Conservation (phyloP, 2,797 vertebrate species). For the Psittacula echo region DNA sequence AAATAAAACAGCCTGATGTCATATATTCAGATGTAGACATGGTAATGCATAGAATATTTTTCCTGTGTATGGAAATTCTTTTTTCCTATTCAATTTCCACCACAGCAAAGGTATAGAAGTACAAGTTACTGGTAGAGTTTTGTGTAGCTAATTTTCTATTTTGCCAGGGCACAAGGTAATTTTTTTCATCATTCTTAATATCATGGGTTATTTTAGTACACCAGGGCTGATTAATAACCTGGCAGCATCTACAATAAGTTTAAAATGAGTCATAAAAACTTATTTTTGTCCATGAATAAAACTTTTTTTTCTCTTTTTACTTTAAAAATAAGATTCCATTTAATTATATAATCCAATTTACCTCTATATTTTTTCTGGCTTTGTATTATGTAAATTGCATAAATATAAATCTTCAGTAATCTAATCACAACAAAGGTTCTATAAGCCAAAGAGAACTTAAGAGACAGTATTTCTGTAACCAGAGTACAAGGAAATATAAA, state of each 20-base stretch:
- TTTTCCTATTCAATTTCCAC: not conserved
- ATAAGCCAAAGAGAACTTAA: not conserved
- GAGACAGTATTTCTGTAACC: not conserved
- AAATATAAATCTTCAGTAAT: not conserved
- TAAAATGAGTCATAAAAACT: not conserved
- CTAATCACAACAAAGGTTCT: not conserved
- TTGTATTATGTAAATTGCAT: not conserved
- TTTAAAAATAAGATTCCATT: not conserved
- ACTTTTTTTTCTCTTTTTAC: not conserved
- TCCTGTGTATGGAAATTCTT: not conserved
- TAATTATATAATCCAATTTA: not conserved
- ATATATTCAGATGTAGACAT: not conserved
- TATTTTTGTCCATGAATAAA: not conserved
- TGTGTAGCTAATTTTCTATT: not conserved
- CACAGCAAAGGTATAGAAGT: not conserved
- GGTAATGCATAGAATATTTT: not conserved
- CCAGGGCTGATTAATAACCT: not conserved
- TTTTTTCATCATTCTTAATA: not conserved
- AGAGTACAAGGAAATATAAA: not conserved
- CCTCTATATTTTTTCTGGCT: not conserved
- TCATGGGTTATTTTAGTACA: not conserved
- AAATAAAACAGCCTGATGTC: not conserved
- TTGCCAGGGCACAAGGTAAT: not conserved
- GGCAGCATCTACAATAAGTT: not conserved
- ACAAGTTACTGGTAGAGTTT: not conserved